These are phyloP conservation scores for Dynastes tityus DNA, from an alignment of 2,888 invertebrate genomes.

Conservation along the genomic window DNA sequence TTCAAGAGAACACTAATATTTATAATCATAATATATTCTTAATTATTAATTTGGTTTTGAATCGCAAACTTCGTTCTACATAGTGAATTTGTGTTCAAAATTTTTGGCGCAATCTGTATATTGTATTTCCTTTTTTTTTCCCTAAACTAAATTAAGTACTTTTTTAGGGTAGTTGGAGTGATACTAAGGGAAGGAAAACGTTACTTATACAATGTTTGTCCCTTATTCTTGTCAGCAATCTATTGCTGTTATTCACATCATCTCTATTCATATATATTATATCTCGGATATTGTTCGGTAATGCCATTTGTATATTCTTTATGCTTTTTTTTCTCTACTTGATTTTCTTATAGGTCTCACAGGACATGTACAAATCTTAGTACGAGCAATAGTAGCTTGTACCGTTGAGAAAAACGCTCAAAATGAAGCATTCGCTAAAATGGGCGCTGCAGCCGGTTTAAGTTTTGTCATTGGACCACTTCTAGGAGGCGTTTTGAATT, in stretches of 20 bases:
- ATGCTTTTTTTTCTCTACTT: neutral
- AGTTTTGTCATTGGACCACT: slow-evolving; percentile 80
- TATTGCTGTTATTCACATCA: slow-evolving; percentile 70
- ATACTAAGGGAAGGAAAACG: slow-evolving; percentile 73
- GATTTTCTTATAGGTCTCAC: slow-evolving; percentile 72
- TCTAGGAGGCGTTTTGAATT: slow-evolving; percentile 77
- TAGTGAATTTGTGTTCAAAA: no score
- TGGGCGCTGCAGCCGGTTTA: slow-evolving; percentile 77
- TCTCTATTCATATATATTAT: slow-evolving; percentile 71
- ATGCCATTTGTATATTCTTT: no score
- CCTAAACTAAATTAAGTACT: neutral
- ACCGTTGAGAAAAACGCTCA: slow-evolving; percentile 72
- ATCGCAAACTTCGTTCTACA: no score
- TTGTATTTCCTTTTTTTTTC: neutral
- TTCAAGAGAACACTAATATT: no score
- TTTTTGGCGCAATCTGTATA: neutral
- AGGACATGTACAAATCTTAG: slow-evolving; percentile 78
- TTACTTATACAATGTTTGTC: slow-evolving; percentile 71
- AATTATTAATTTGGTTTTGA: no score
- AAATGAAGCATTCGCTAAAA: slow-evolving; percentile 74
- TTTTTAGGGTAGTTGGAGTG: slow-evolving; percentile 77
- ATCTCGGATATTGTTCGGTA: slow-evolving; percentile 74
- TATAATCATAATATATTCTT: no score
- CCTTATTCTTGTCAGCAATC: slow-evolving; percentile 72
- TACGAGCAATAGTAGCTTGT: slow-evolving; percentile 77